Evolutionary conservation across 2,888 invertebrate species (phyloP).

Genomic region (Pseudanteris insignis): DNA sequence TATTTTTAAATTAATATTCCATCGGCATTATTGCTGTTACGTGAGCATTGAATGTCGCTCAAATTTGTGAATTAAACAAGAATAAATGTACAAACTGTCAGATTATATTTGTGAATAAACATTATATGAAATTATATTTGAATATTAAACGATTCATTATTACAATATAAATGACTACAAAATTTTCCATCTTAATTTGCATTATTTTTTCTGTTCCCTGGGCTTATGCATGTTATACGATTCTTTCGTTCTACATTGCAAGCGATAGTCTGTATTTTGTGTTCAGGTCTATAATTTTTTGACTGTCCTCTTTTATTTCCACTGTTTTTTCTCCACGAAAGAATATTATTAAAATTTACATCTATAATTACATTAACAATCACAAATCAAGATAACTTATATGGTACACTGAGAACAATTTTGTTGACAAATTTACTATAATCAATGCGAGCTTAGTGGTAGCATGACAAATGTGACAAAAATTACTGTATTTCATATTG

Average conservation of each 20-base stretch:
- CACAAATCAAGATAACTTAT: too few species aligned
- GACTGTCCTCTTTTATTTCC: background rate
- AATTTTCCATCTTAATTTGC: background rate
- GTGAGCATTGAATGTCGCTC: constrained; percentile 14
- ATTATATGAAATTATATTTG: constrained; percentile 21
- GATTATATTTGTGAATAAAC: constrained; percentile 39
- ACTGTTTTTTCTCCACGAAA: too few species aligned
- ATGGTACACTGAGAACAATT: too few species aligned
- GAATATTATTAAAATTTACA: too few species aligned
- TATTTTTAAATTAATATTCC: background rate
- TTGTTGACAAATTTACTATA: too few species aligned
- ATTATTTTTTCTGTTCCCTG: background rate
- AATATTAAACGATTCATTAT: constrained; percentile 6
- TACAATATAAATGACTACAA: background rate
- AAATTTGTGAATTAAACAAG: constrained; percentile 52
- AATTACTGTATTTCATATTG: too few species aligned
- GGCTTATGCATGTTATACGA: background rate
- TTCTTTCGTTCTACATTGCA: background rate
- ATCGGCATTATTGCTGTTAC: constrained; percentile 40
- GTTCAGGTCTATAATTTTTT: constrained; percentile 11
- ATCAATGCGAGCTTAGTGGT: too few species aligned
- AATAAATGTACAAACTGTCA: constrained; percentile 24
- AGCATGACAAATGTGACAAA: too few species aligned
- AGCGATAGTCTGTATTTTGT: constrained; percentile 2
- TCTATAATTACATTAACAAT: too few species aligned